Evolutionary conservation across 2,888 invertebrate species (phyloP), one percentile per base, ranked within the genome.

Genomic region (Dasysyrphus tricinctus): DNA sequence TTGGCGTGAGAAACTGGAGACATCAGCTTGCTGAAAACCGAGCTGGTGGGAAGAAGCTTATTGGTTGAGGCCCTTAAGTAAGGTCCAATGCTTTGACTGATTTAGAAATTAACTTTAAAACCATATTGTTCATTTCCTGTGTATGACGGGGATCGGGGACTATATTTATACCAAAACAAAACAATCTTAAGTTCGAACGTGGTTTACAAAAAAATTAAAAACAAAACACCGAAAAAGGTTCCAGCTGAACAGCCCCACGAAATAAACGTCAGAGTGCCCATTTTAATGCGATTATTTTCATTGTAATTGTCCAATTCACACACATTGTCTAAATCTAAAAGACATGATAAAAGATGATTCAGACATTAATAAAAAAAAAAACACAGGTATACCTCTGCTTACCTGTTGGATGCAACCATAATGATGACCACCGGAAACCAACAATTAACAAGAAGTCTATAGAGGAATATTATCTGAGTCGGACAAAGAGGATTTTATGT

Each of bases 341-440:
- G 8, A 57, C 11, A 16, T 16, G 34, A 57, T 32, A 12, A 34
- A 16, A 57, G 57, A 57, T 57, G 57, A 57, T 57, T 57, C 57
- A 57, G 57, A 16, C 34, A 57, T 34, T 57, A 57, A 29, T n/a
- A 8, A 11, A 57, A 11, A 34, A 34, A 34, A 56, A 5, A 32
- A 32, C 12, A 0, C 5, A 39, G 12, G 42, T 14, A 42, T 42
- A 14, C 1, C 1, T 12, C 11, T 39, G 11, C 39, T 39, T 56
- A 56, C 56, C 56, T 56, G 56, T 34, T 57, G 2, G 34, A 57
- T 57, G 57, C 57, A 57, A 57, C n/a, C 34, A 57, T 34, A 57
- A 57, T 57, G 34, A 57, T 57, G 56, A 57, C 32, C 56, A 57
- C 56, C 56, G 56, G 56, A 57, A 34, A 34, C 16, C 34, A 57